Percentiles rank a stretch among this genome's conserved stretches.
Conservation (phyloP, 92 coral and sea anemone species). For the Epizoanthus rinbou region DNA sequence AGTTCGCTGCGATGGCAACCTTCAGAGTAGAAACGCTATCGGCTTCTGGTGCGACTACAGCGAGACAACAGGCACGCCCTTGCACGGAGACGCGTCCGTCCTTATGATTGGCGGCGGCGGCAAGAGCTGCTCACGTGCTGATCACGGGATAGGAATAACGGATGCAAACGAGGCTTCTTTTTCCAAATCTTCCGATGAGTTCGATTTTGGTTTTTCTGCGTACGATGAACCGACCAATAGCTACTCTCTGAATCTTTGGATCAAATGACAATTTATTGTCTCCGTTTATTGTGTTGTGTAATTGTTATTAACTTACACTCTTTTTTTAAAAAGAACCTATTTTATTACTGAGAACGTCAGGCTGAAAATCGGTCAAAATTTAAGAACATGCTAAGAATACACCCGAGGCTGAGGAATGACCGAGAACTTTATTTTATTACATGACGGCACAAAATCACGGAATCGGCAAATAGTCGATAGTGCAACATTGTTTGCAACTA, state of each 20-base stretch:
- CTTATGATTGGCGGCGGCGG: constrained; percentile 44
- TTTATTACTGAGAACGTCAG: too few relatives aligned
- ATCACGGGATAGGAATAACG: constrained; percentile 45
- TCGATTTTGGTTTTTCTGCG: constrained; percentile 27
- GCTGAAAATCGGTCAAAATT: too few relatives aligned
- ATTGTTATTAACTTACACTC: too few relatives aligned
- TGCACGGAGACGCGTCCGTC: constrained; percentile 39
- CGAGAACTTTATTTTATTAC: too few relatives aligned
- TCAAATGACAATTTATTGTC: not conserved
- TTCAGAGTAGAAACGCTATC: constrained; percentile 23
- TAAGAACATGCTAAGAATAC: too few relatives aligned
- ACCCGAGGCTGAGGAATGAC: too few relatives aligned
- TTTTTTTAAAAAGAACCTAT: too few relatives aligned
- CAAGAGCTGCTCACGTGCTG: constrained; percentile 35
- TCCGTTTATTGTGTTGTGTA: too few relatives aligned
- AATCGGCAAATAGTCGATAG: too few relatives aligned
- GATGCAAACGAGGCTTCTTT: constrained; percentile 42
- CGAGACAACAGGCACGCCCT: constrained; percentile 22
- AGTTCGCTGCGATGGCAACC: constrained; percentile 27
- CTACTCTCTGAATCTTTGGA: constrained; percentile 36
- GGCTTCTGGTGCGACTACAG: constrained; percentile 46
- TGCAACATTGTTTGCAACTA: too few relatives aligned
- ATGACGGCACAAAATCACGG: too few relatives aligned
- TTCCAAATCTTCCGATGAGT: constrained; percentile 19
- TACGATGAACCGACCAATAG: constrained; percentile 4